Percentiles rank a stretch among this genome's conserved stretches.
Conservation (phyloP, 2,888 invertebrate genomes). For the Folsomia manolachei region DNA sequence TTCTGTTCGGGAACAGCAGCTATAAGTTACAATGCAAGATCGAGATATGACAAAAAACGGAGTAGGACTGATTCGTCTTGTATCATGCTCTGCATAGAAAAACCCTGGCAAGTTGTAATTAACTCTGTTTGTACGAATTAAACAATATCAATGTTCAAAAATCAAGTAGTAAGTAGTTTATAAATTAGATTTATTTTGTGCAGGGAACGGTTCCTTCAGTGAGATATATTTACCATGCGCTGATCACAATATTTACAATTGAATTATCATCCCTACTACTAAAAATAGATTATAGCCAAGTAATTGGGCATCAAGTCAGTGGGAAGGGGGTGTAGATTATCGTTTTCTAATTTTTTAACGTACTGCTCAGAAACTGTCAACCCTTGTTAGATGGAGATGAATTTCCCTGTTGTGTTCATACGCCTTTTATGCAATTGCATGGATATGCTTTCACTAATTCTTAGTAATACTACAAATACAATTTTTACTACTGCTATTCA, state of each 20-base stretch:
- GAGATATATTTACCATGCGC: not conserved
- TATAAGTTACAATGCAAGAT: no score
- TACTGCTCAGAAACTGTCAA: not conserved
- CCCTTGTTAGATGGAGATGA: not conserved
- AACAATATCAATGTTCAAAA: not conserved
- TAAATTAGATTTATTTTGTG: not conserved
- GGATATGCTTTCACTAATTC: conserved; percentile 25
- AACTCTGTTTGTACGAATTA: no score
- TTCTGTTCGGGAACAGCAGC: not conserved
- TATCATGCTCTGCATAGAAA: no score
- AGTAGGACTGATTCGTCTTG: no score
- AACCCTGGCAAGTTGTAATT: no score
- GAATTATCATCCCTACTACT: not conserved
- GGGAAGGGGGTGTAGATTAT: not conserved
- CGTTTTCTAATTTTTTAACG: not conserved
- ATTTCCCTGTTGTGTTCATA: conserved; percentile 35
- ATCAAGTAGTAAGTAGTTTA: not conserved
- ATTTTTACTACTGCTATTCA: no score
- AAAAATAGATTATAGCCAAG: not conserved
- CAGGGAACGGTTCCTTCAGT: not conserved
- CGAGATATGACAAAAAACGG: no score
- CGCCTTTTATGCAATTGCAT: conserved; percentile 31
- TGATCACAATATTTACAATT: not conserved
- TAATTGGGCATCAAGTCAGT: not conserved
- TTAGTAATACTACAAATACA: conserved; percentile 6